phyloP scores from a whole-genome alignment of 2,888 invertebrate genomes.

The Eucera pruinosa region DNA sequence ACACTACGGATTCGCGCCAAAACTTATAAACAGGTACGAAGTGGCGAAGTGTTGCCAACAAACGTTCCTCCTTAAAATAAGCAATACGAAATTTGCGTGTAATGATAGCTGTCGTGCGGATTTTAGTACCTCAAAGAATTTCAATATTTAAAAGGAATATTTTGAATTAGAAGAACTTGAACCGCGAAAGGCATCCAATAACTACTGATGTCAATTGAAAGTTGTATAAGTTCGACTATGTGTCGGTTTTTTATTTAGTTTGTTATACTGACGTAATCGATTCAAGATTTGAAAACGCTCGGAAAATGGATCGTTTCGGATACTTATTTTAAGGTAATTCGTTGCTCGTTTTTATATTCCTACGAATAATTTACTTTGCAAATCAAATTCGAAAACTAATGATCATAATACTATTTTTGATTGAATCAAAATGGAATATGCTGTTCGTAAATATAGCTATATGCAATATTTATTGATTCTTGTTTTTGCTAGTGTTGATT shows the following conservation, averaged over 20 bases:
- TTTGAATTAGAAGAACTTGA: background rate
- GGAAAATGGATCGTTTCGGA: conserved; percentile 2
- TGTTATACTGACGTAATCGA: background rate
- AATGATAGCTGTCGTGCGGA: conserved; percentile 33
- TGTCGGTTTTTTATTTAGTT: background rate
- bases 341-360: background rate
- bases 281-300: conserved; percentile 1
- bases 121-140: conserved; percentile 19
- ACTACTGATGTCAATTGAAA: background rate
- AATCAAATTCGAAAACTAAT: background rate
- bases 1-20: conserved; percentile 48
- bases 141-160: conserved; percentile 10
- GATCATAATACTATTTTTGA: background rate
- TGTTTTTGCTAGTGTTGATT: background rate
- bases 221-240: background rate
- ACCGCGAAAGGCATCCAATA: background rate
- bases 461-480: background rate
- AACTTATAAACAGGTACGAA: conserved; percentile 47
- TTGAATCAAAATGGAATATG: background rate
- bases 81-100: conserved; percentile 22
- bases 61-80: conserved; percentile 41
- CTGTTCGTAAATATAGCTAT: background rate
- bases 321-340: conserved; percentile 13
- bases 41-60: conserved; percentile 36
- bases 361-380: background rate